These are phyloP conservation scores for Drosophila auraria DNA, from an alignment of 1,140 invertebrate genomes.

Conservation along the genomic window DNA sequence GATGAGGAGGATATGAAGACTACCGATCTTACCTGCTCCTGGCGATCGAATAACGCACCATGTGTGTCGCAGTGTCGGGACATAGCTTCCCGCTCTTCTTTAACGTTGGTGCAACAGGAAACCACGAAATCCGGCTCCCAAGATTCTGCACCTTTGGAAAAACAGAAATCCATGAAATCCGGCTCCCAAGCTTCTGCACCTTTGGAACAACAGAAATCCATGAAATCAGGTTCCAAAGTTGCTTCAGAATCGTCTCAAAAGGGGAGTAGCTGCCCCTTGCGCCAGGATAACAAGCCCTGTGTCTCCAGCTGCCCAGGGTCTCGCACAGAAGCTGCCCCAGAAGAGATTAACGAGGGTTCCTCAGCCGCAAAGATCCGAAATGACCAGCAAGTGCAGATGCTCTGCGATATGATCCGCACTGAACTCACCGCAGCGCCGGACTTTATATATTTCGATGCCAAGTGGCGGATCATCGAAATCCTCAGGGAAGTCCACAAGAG, in stretches of 20 bases:
- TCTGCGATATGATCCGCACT: conserved; percentile 68
- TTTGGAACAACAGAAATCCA: not conserved
- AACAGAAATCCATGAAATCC: not conserved
- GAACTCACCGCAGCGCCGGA: conserved; percentile 57
- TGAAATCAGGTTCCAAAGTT: not conserved
- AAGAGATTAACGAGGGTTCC: not conserved
- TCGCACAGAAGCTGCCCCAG: not conserved
- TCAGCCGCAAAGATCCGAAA: not conserved
- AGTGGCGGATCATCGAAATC: conserved; percentile 77
- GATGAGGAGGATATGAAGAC: conserved; percentile 9
- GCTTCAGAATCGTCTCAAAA: not conserved
- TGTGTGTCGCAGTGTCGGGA: not conserved
- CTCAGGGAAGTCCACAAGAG: conserved; percentile 66
- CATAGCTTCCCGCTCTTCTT: too few species aligned
- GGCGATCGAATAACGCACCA: not conserved
- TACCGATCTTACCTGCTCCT: conserved; percentile 17
- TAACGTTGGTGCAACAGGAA: not conserved
- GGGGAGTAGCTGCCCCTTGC: not conserved
- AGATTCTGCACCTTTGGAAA: not conserved
- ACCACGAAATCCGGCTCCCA: not conserved
- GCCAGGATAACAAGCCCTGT: not conserved
- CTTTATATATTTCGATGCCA: conserved; percentile 67
- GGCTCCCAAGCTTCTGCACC: too few species aligned
- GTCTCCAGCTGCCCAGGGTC: not conserved
- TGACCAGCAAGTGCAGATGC: conserved; percentile 51